Conservation (phyloP, 2,888 invertebrate genomes). For the Yponomeuta plumbellus region DNA sequence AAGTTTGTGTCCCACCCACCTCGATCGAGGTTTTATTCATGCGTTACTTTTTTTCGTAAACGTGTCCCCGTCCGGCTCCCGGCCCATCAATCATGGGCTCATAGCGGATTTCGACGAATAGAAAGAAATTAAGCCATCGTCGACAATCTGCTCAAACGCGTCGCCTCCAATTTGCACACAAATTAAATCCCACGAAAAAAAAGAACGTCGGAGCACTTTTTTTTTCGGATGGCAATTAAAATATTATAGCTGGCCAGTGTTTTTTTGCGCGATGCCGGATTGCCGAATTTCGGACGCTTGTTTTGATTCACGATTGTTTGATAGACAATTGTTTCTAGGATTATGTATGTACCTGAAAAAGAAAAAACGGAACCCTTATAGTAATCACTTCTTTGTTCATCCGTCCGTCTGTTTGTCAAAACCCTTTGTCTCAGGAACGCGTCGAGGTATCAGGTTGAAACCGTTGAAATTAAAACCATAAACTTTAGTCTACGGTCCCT, state of each 20-base stretch:
- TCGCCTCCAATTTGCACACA: constrained; percentile 15
- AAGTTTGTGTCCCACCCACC: neutral
- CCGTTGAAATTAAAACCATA: no score
- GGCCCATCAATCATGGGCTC: constrained; percentile 52
- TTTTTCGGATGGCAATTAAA: constrained; percentile 5
- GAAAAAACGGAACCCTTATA: no score
- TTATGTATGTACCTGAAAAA: no score
- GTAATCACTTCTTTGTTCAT: no score
- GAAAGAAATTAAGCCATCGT: constrained; percentile 47
- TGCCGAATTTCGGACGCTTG: neutral
- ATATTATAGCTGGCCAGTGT: constrained; percentile 4
- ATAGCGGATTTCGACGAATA: constrained; percentile 49
- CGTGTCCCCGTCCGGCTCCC: constrained; percentile 33
- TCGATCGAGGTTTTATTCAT: constrained; percentile 7
- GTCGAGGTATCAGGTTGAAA: no score
- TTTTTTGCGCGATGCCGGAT: constrained; percentile 22
- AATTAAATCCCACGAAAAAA: constrained; percentile 7
- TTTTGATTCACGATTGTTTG: neutral
- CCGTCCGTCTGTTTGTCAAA: no score
- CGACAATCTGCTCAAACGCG: constrained; percentile 33
- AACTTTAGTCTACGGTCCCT: no score
- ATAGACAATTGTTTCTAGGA: no score
- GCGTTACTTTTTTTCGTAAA: constrained; percentile 22
- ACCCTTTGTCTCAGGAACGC: no score
- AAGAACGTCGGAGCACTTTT: neutral